Evolutionary conservation across 2,888 invertebrate species (phyloP).

Genomic region (Scaeva pyrastri): DNA sequence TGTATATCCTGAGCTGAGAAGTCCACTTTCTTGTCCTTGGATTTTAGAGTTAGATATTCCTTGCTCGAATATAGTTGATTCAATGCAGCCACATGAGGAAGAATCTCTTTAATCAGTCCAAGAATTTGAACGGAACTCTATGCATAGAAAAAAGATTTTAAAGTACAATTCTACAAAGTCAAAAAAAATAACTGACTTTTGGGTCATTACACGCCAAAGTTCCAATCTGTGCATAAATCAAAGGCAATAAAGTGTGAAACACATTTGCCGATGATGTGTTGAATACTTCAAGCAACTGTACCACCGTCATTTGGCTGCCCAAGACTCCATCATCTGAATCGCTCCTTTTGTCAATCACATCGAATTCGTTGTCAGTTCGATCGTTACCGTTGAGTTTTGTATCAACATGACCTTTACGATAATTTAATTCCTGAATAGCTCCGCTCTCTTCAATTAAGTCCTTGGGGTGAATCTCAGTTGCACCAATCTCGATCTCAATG

Average conservation of each 20-base stretch:
- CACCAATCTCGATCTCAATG: slow-evolving; percentile 84
- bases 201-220: slow-evolving; percentile 91
- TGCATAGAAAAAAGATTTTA: slow-evolving; percentile 62
- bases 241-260: slow-evolving; percentile 92
- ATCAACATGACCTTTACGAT: slow-evolving; percentile 81
- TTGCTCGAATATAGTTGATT: slow-evolving; percentile 87
- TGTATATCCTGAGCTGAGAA: slow-evolving; percentile 64
- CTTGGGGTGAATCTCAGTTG: slow-evolving; percentile 83
- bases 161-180: too few species aligned
- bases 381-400: slow-evolving; percentile 83
- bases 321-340: slow-evolving; percentile 81
- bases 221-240: slow-evolving; percentile 93
- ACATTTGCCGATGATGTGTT: slow-evolving; percentile 83
- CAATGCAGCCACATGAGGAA: slow-evolving; percentile 94
- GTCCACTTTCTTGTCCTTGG: slow-evolving; percentile 64
- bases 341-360: slow-evolving; percentile 77
- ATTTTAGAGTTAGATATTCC: slow-evolving; percentile 77
- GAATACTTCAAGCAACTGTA: slow-evolving; percentile 83
- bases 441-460: slow-evolving; percentile 82
- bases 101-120: slow-evolving; percentile 92
- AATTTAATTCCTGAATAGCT: slow-evolving; percentile 81
- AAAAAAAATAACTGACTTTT: slow-evolving; percentile 85
- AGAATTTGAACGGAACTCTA: slow-evolving; percentile 94
- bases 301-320: slow-evolving; percentile 79
- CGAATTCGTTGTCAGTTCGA: slow-evolving; percentile 80